Percentiles rank a stretch among this genome's conserved stretches.
Evolutionary conservation across 92 coral and sea anemone genomes (phyloP).

Genomic region (Isaurus tuberculatus): DNA sequence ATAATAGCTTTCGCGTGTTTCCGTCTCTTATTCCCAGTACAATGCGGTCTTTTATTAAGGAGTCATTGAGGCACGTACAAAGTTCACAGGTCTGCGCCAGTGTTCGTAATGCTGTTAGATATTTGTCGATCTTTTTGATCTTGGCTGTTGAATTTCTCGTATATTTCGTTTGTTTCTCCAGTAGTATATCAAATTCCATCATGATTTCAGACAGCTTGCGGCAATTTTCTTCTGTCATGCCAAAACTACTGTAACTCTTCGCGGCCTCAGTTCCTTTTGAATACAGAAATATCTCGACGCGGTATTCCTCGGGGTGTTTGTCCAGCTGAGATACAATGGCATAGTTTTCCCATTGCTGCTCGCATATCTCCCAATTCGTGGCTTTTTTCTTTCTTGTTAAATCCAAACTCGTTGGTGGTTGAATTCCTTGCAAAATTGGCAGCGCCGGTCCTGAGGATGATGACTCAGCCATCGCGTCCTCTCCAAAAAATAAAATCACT

Average conservation of each 20-base stretch:
- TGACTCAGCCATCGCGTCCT: no score
- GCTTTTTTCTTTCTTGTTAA: no score
- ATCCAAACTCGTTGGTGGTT: no score
- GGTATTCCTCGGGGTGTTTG: neutral
- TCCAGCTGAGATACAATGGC: no score
- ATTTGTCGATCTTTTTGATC: conserved; percentile 34
- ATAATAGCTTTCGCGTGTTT: neutral
- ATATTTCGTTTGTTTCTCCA: conserved; percentile 37
- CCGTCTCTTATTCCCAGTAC: neutral
- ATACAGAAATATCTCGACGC: neutral
- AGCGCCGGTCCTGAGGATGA: no score
- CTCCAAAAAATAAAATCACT: no score
- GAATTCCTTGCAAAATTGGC: no score
- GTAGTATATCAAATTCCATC: neutral
- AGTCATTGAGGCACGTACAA: conserved; percentile 39
- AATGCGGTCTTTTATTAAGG: neutral
- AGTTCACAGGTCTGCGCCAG: conserved; percentile 39
- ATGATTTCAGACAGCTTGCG: neutral
- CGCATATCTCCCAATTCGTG: no score
- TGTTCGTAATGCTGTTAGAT: conserved; percentile 35
- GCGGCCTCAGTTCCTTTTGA: neutral
- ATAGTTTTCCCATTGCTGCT: no score
- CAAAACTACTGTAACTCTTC: no score
- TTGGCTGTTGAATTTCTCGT: conserved; percentile 36
- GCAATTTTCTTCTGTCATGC: no score